phyloP scores from a whole-genome alignment of 2,797 vertebrate species.

The Coreius guichenoti region DNA sequence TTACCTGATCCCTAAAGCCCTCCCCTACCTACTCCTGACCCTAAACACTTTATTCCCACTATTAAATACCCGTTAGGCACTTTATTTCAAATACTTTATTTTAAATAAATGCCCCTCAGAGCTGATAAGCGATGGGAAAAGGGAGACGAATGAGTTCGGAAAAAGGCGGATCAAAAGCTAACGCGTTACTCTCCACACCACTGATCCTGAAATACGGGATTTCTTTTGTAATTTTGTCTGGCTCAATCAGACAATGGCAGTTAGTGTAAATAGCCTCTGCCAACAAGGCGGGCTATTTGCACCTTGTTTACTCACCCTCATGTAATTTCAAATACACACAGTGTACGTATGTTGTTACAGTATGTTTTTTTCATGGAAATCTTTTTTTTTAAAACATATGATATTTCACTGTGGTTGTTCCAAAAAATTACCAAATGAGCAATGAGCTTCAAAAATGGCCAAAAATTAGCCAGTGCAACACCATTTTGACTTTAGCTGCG shows the following conservation, averaged over 20 bases:
- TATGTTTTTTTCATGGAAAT: background rate
- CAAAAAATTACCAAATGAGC: background rate
- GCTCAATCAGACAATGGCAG: background rate
- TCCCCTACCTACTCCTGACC: background rate
- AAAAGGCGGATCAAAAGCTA: background rate
- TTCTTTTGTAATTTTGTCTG: background rate
- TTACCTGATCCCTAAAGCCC: background rate
- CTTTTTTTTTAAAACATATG: background rate
- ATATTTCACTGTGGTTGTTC: background rate
- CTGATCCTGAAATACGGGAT: background rate
- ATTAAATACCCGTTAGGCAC: background rate
- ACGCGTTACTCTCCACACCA: background rate
- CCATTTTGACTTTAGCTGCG: background rate
- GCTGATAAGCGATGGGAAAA: background rate
- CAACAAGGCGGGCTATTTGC: background rate
- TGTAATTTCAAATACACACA: background rate
- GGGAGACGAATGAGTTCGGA: background rate
- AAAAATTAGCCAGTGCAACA: background rate
- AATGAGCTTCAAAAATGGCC: background rate
- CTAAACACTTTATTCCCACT: too few relatives aligned
- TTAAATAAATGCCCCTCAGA: background rate
- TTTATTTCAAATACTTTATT: background rate
- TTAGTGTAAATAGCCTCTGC: background rate
- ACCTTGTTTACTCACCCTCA: background rate
- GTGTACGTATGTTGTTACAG: background rate